Evolutionary conservation across 1,140 invertebrate species (phyloP).

Genomic region (Cylas formicarius): DNA sequence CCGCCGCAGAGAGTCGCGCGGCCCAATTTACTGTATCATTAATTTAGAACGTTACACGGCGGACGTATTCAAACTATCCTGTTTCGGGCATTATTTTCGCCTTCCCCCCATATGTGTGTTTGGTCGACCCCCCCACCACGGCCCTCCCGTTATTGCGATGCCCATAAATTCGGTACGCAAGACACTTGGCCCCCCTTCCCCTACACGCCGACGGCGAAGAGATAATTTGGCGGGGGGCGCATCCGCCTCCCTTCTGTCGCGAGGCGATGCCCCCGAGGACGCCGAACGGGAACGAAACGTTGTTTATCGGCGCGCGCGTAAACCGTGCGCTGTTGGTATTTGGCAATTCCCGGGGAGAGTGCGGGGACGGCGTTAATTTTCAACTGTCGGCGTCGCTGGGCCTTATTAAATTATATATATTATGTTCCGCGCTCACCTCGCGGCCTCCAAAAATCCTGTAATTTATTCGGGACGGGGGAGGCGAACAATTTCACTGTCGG

Average conservation of each 20-base stretch:
- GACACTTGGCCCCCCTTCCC: conserved; percentile 28
- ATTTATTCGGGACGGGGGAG: conserved; percentile 26
- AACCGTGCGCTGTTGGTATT: conserved; percentile 31
- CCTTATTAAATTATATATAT: conserved; percentile 42
- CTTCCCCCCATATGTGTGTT: conserved; percentile 17
- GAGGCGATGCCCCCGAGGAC: neutral
- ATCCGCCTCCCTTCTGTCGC: conserved; percentile 9
- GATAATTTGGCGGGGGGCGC: conserved; percentile 14
- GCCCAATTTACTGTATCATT: conserved; percentile 28
- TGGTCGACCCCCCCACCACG: conserved; percentile 9
- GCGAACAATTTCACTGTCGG: no score
- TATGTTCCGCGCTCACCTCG: conserved; percentile 39
- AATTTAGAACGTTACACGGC: conserved; percentile 27
- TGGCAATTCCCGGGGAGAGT: conserved; percentile 35
- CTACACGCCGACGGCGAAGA: no score
- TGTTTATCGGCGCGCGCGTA: conserved; percentile 4
- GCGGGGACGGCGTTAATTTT: conserved; percentile 39
- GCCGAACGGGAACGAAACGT: conserved; percentile 7
- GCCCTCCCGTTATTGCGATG: conserved; percentile 29
- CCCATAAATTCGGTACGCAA: conserved; percentile 32
- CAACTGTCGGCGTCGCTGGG: no score
- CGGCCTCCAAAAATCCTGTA: conserved; percentile 34
- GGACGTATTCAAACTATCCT: conserved; percentile 28
- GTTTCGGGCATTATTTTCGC: conserved; percentile 30
- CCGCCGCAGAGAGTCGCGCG: neutral